These are phyloP conservation scores for Porites rus DNA, from an alignment of 92 coral and sea anemone species.

Conservation along the genomic window DNA sequence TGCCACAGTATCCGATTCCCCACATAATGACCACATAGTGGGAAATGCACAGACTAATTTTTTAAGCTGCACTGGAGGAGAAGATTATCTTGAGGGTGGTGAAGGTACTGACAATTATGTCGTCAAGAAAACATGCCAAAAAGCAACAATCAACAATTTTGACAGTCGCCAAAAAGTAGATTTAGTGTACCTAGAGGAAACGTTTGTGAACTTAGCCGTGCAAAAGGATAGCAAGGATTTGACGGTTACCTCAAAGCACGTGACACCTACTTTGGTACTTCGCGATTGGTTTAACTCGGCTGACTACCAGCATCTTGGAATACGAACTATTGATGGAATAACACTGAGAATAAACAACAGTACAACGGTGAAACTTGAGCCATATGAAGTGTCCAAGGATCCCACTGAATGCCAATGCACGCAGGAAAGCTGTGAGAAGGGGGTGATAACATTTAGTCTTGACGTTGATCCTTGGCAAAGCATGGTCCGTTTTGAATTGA, in stretches of 20 bases:
- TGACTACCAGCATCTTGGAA: slow-evolving; percentile 42
- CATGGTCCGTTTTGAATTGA: slow-evolving; percentile 62
- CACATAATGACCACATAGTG: too few relatives aligned
- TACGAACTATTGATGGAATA: slow-evolving; percentile 57
- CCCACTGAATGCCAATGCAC: slow-evolving; percentile 58
- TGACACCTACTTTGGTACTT: slow-evolving; percentile 21
- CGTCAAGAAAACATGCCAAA: slow-evolving; percentile 41
- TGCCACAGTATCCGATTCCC: too few relatives aligned
- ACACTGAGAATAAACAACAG: slow-evolving; percentile 17
- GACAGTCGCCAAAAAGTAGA: slow-evolving; percentile 41
- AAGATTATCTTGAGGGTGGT: slow-evolving; percentile 39
- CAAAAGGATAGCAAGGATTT: slow-evolving; percentile 16
- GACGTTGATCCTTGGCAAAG: slow-evolving; percentile 40
- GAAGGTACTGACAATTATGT: slow-evolving; percentile 66
- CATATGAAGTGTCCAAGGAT: slow-evolving; percentile 62
- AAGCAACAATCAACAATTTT: slow-evolving; percentile 33
- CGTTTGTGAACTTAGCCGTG: slow-evolving; percentile 29
- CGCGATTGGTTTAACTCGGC: slow-evolving; percentile 39
- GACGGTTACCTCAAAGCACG: background rate
- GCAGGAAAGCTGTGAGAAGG: background rate
- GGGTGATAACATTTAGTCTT: slow-evolving; percentile 27
- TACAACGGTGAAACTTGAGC: slow-evolving; percentile 32
- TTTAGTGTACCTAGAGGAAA: slow-evolving; percentile 29
- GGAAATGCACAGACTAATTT: slow-evolving; percentile 44
- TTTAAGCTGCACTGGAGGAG: slow-evolving; percentile 61